Evolutionary conservation across 2,797 vertebrate species (phyloP), one percentile per base, ranked within the genome.

Genomic region (Sebastiscus tertius): DNA sequence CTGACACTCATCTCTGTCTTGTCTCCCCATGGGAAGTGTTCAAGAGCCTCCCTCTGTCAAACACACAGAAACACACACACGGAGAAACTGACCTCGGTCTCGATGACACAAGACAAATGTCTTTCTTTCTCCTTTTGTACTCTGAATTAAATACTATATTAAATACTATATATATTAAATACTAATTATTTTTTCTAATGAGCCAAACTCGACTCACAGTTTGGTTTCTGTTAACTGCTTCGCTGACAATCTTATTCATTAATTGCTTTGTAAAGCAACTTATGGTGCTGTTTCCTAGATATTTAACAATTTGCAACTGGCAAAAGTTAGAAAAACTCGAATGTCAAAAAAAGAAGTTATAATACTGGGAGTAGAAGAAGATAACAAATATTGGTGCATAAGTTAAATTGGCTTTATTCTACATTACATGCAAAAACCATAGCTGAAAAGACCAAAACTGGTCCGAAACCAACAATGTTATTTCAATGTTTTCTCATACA

Each of bases 1-100:
- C 67, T 92, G 91, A 94, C 89, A 93, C 84, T 92, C 88, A 86
- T 90, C 87, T 86, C 83, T 89, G 88, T 90, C 80, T 79, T 66
- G 72, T 75, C 62, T 78, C 80, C 85, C 85, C 89, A 90, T 92
- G 90, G 90, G 85, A 94, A 89, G 88, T 89, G 86, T 90, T 80
- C 1, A 3, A 87, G 72, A 34, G 54, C 83, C 81, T 81, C 82
- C 72, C 81, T 36, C 77, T 62, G 71, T 83, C 82, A 79, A 72
- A 80, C 77, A 78, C 11, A 68, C 13, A 71, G 12, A 39, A 39
- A 39, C 39, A 42, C 39, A 79, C 77, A 78, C 1, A 68, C 13
- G 63, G 12, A 62, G 29, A 75, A 33, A 69, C 69, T 0, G 2
- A 31, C 13, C 46, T 20, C 39, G 14, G 33, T 6, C 27, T 34